Evolutionary conservation across 2,888 invertebrate genomes (phyloP), one percentile per base, ranked within the genome.

Genomic region (Hesperia comma): DNA sequence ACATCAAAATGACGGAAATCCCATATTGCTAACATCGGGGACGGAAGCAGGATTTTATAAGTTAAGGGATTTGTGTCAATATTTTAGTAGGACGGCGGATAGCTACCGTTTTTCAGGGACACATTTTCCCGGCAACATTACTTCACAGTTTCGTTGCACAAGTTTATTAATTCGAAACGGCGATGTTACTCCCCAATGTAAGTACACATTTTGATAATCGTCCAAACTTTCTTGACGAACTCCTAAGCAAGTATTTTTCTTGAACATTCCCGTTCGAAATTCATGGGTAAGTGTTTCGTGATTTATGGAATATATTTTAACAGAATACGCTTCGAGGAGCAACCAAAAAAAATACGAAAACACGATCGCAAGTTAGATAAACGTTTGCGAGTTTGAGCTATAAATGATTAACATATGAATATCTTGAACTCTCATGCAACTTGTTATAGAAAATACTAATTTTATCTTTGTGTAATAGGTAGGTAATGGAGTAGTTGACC

Each of bases 61-160:
- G 90, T 92, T 91, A 90, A 91, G 92, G 92, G 92, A 90, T 92
- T 91, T 90, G 86, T 91, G 92, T 92, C 90, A 92, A 92, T 92
- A 92, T 92, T 92, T 90, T 90, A 92, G 86, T 91, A 92, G 92
- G 92, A 90, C 83, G 81, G 85, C 82, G 83, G 83, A 83, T 79
- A 77, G 77, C 75, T 71, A 67, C 76, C 75, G 73, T 68, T 66
- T 72, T 74, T 75, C 72, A 69, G 74, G 72, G 77, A 74, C 78
- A 81, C 80, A 76, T 79, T 79, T 74, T 77, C 74, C 72, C 62
- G 64, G 51, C 64, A 51, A 71, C 70, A 72, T 69, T 60, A 70
- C 54, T 61, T 56, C 55, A 68, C 63, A 33, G 51, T 55, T 61
- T 54, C 74, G 70, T 69, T 75, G 71, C 69, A 67, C 77, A 88